These are phyloP conservation scores for Colius striatus DNA, from an alignment of 2,113 vertebrate genomes.

Conservation along the genomic window DNA sequence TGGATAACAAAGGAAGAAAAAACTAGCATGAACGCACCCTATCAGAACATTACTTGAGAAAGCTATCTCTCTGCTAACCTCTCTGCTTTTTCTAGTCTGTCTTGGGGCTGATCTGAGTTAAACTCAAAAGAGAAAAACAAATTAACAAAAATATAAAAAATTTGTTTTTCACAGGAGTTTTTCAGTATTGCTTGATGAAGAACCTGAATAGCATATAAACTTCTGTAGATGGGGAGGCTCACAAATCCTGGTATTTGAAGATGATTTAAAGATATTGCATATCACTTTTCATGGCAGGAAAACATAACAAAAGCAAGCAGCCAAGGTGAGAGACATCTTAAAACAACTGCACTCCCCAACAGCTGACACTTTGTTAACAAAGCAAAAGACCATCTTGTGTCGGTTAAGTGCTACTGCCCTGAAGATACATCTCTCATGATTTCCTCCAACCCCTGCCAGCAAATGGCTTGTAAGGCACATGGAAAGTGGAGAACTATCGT, in stretches of 20 bases:
- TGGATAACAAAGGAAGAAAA: neutral
- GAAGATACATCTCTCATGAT: neutral
- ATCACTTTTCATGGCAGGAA: neutral
- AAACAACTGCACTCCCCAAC: neutral
- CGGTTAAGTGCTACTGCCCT: neutral
- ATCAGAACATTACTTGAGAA: neutral
- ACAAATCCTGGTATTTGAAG: neutral
- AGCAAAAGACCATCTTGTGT: neutral
- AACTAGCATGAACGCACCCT: neutral
- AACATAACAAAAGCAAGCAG: neutral
- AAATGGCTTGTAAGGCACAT: neutral
- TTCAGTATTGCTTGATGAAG: neutral
- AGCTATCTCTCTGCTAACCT: neutral
- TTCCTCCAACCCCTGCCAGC: neutral
- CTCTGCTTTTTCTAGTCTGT: neutral
- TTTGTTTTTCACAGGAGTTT: neutral
- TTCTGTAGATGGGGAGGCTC: neutral
- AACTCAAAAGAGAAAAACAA: neutral
- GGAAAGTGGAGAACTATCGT: neutral
- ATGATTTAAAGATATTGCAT: neutral
- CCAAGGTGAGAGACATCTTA: neutral
- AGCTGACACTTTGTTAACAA: neutral
- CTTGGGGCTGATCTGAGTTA: neutral
- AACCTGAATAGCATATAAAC: neutral
- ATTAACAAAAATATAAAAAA: neutral